Percentiles rank a stretch among this genome's conserved stretches.
Conservation (phyloP, 1,140 invertebrate species). For the Drosophila nebulosa region DNA sequence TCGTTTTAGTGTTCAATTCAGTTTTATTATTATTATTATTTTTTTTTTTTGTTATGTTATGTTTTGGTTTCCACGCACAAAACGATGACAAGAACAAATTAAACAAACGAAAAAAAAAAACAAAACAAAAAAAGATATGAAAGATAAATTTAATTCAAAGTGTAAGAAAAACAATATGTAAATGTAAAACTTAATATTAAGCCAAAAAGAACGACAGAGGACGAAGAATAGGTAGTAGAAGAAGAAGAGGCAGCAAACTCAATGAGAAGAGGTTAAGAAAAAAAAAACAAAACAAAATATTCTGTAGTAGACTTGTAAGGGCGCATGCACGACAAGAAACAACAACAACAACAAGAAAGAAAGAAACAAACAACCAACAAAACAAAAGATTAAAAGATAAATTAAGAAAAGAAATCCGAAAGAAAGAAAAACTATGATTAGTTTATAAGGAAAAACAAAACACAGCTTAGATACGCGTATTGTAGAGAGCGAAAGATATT, state of each 20-base stretch:
- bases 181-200: background rate
- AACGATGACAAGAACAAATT: background rate
- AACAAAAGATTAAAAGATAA: background rate
- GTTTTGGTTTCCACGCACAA: background rate
- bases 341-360: background rate
- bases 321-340: background rate
- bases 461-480: conserved; percentile 32
- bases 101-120: background rate
- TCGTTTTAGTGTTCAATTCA: background rate
- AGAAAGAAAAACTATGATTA: conserved; percentile 34
- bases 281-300: too few relatives aligned
- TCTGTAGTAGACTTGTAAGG: background rate
- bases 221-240: too few relatives aligned
- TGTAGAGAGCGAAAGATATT: conserved; percentile 21
- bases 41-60: background rate
- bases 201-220: background rate
- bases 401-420: background rate
- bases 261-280: background rate
- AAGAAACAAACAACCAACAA: background rate
- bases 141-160: background rate
- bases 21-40: too few relatives aligned
- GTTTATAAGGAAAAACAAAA: conserved; percentile 25
- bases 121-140: background rate
- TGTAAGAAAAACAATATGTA: background rate
- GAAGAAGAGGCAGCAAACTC: too few relatives aligned